phyloP scores from a whole-genome alignment of 2,113 vertebrate genomes.

The Aptenodytes patagonicus region DNA sequence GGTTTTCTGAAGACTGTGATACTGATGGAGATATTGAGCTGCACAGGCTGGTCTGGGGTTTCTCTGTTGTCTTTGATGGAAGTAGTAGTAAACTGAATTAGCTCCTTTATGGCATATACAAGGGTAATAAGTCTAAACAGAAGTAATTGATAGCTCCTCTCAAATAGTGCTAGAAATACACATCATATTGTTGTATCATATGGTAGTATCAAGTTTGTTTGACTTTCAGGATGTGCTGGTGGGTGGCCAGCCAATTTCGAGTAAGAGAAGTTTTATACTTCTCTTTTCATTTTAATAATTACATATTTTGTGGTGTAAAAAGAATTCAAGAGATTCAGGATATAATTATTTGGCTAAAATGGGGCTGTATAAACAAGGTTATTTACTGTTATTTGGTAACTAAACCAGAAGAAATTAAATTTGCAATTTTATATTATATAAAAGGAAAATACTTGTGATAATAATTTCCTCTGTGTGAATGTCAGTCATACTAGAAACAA shows the following conservation, averaged over 20 bases:
- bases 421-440: background rate
- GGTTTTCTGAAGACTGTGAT: background rate
- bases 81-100: background rate
- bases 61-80: background rate
- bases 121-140: background rate
- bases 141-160: background rate
- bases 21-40: background rate
- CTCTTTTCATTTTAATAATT: background rate
- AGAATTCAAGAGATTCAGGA: background rate
- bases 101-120: background rate
- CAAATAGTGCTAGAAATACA: background rate
- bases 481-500: background rate
- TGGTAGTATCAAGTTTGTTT: background rate
- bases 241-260: background rate
- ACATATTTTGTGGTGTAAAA: background rate
- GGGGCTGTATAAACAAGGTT: background rate
- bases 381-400: background rate
- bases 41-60: background rate
- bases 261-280: background rate
- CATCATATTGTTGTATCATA: background rate
- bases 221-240: background rate
- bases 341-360: background rate
- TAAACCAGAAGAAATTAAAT: background rate
- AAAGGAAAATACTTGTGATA: background rate
- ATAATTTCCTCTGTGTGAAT: background rate